These are phyloP conservation scores for Lochmaea crataegi DNA, from an alignment of 2,888 invertebrate species.

Conservation along the genomic window DNA sequence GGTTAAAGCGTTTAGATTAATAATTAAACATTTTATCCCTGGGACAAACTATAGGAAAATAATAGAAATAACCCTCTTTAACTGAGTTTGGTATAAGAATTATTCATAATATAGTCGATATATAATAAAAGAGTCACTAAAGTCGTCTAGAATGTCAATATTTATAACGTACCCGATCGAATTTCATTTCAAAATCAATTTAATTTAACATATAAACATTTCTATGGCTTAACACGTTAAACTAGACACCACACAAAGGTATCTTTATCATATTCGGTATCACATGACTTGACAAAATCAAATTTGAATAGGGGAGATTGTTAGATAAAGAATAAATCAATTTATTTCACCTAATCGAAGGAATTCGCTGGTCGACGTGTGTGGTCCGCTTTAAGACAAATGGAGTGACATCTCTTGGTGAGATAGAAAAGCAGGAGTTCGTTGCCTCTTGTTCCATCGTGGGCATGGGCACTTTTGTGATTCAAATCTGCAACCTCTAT, in stretches of 20 bases:
- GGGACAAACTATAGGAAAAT: too few relatives aligned
- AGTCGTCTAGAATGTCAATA: not conserved
- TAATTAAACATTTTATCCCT: too few relatives aligned
- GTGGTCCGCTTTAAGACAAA: constrained; percentile 46
- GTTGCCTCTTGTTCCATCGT: constrained; percentile 21
- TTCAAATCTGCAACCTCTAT: constrained; percentile 23
- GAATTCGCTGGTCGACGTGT: constrained; percentile 46
- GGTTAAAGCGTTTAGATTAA: too few relatives aligned
- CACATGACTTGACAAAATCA: constrained; percentile 30
- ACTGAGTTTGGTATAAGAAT: too few relatives aligned
- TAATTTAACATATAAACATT: constrained; percentile 13
- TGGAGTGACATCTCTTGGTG: constrained; percentile 36
- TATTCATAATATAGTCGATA: too few relatives aligned
- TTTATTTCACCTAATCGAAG: constrained; percentile 37
- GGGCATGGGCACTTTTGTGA: constrained; percentile 24
- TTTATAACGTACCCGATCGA: constrained; percentile 15
- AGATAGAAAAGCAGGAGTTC: constrained; percentile 26
- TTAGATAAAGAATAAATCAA: constrained; percentile 41
- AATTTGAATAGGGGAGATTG: constrained; percentile 33
- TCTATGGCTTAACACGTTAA: constrained; percentile 21
- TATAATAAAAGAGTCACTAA: too few relatives aligned
- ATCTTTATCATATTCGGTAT: constrained; percentile 19
- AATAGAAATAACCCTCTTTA: too few relatives aligned
- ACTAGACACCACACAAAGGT: constrained; percentile 23
- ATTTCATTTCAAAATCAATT: constrained; percentile 22